These are phyloP conservation scores for Echinops telfairi DNA, from an alignment of 2,113 vertebrate species.

Conservation along the genomic window DNA sequence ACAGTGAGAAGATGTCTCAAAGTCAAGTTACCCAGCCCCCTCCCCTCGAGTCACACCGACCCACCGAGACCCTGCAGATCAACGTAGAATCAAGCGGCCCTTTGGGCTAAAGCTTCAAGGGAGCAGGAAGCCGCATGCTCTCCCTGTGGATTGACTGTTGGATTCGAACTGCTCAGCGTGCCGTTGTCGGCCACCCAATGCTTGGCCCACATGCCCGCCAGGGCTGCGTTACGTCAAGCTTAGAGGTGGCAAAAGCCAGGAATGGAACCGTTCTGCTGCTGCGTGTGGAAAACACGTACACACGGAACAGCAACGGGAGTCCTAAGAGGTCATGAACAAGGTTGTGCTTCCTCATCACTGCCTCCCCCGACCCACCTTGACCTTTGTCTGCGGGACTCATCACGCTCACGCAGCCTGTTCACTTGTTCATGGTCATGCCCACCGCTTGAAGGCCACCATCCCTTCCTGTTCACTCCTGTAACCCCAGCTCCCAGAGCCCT, in stretches of 20 bases:
- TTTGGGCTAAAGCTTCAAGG: too few relatives aligned
- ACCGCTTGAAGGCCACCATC: not conserved
- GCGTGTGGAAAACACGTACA: not conserved
- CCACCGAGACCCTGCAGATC: too few relatives aligned
- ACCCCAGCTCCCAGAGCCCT: not conserved
- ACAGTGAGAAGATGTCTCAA: too few relatives aligned
- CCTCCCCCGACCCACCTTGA: too few relatives aligned
- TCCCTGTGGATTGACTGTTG: too few relatives aligned
- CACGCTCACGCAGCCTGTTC: not conserved
- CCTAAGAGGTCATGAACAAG: accelerated
- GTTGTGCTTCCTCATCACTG: accelerated
- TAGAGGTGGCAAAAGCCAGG: not conserved
- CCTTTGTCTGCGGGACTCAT: not conserved
- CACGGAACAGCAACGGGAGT: not conserved
- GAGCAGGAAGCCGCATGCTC: too few relatives aligned
- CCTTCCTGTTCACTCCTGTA: not conserved
- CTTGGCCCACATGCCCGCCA: too few relatives aligned
- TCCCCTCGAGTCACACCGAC: too few relatives aligned
- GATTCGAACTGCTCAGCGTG: too few relatives aligned
- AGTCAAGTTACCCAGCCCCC: too few relatives aligned
- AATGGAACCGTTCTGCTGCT: not conserved
- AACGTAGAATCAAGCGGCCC: too few relatives aligned
- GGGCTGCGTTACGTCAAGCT: not conserved
- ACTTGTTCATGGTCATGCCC: not conserved
- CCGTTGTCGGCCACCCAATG: too few relatives aligned